Base-by-base conservation (phyloP, 2,113 vertebrate species). In the Halichoerus grypus region DNA sequence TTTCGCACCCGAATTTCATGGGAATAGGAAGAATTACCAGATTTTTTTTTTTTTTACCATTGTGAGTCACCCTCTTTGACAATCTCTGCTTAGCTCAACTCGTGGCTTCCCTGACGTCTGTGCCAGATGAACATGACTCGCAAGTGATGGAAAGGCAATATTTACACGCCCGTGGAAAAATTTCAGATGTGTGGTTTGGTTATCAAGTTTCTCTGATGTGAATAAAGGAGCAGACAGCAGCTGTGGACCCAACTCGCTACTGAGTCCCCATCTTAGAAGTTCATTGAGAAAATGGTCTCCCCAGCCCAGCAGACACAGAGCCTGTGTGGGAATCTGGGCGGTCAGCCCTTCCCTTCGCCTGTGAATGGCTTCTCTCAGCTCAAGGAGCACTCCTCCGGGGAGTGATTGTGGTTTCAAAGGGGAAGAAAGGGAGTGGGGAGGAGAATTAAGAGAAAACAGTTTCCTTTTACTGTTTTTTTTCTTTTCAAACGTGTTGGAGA, bases 51-150 rank as follows among this genome's bases (percentile, higher is more conserved):
- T 74, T 49, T 15, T 42, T 33, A 36, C 6, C 36, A 69, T 49
- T 84, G 22, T 33, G 22, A 86, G 83, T 55, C 72, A 69, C 95
- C 83, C 39, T 92, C 65, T 97, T 92, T 96, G 39, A 91, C 86
- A 87, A 0, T 71, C 86, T 91, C 92, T 95, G 92, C 89, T 97
- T 93, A 7, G 53, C 92, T 96, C 90, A 76, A 96, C 92, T 95
- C 97, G 83, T 92, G 96, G 90, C 83, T 89, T 95, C 81, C 67
- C 80, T 93, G 92, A 65, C 79, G 79, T 96, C 80, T 89, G 61
- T 76, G 74, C 61, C 90, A 96, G 79, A n/a, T 33, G 88, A 55
- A 55, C 72, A 74, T 57, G 67, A 83, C 80, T 95, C 86, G 51
- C 91, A 51, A 74, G 86, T 91, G 86, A 90, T 72, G 87, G 94